Percentiles rank a stretch among this genome's conserved stretches.
These are phyloP conservation scores for Pseudochirops cupreus DNA, from an alignment of 2,797 vertebrate species.

Conservation along the genomic window DNA sequence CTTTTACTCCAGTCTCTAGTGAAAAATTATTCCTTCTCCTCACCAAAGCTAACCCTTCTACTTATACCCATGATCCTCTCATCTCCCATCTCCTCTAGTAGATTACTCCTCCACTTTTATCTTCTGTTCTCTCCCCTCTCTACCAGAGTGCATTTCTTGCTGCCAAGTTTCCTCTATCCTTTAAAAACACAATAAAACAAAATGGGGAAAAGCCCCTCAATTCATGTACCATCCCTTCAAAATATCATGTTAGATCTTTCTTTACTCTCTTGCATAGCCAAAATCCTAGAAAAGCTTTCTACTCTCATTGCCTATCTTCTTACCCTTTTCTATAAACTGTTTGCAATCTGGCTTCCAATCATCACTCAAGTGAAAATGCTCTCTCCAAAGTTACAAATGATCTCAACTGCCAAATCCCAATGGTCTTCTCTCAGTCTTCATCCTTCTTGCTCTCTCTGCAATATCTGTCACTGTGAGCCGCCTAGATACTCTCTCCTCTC, in stretches of 20 bases:
- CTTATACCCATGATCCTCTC: background rate
- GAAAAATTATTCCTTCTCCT: background rate
- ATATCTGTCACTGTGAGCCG: background rate
- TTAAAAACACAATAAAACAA: background rate
- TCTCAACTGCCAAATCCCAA: background rate
- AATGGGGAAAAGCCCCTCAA: background rate
- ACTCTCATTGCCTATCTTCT: background rate
- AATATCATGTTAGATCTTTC: background rate
- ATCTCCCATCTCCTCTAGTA: background rate
- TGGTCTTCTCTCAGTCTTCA: background rate
- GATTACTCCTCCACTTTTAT: background rate
- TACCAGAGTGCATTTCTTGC: background rate
- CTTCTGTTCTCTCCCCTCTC: background rate
- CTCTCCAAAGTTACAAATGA: background rate
- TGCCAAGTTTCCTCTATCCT: background rate
- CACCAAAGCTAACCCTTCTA: background rate
- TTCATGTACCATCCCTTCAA: background rate
- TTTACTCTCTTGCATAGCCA: background rate
- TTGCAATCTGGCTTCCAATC: background rate
- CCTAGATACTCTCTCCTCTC: background rate
- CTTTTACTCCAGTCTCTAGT: background rate
- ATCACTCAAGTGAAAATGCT: background rate
- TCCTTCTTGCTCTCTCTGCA: background rate
- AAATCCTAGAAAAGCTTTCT: background rate
- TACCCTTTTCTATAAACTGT: background rate